Evolutionary conservation across 2,797 vertebrate genomes (phyloP).

Genomic region (Arremon aurantiirostris): DNA sequence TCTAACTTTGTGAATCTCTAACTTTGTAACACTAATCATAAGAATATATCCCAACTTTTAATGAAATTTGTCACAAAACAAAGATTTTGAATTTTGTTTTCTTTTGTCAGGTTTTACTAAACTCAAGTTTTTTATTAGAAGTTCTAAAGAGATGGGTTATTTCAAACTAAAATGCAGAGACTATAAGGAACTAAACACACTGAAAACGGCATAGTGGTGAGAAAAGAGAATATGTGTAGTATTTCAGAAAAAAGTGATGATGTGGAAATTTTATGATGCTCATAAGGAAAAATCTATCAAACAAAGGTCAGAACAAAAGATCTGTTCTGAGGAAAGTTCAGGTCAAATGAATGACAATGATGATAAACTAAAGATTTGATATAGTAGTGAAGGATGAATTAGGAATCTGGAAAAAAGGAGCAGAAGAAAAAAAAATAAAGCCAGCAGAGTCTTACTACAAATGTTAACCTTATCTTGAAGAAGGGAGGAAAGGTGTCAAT

Average conservation of each 20-base stretch:
- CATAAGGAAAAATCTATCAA: conserved; percentile 20
- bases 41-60: background rate
- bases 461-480: background rate
- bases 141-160: background rate
- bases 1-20: background rate
- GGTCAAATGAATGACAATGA: conserved; percentile 1
- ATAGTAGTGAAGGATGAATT: background rate
- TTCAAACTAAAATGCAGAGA: background rate
- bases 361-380: background rate
- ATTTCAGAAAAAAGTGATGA: background rate
- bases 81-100: background rate
- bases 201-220: background rate
- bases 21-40: background rate
- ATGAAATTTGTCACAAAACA: background rate
- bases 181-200: background rate
- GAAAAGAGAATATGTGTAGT: background rate
- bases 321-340: background rate
- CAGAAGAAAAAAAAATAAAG: background rate
- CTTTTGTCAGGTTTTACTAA: background rate
- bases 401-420: background rate
- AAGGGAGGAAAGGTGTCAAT: background rate
- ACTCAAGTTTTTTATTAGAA: background rate
- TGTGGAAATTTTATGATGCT: background rate
- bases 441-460: background rate
- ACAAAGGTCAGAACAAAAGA: background rate